phyloP scores from a whole-genome alignment of 2,888 invertebrate genomes.

The Tachina fera region DNA sequence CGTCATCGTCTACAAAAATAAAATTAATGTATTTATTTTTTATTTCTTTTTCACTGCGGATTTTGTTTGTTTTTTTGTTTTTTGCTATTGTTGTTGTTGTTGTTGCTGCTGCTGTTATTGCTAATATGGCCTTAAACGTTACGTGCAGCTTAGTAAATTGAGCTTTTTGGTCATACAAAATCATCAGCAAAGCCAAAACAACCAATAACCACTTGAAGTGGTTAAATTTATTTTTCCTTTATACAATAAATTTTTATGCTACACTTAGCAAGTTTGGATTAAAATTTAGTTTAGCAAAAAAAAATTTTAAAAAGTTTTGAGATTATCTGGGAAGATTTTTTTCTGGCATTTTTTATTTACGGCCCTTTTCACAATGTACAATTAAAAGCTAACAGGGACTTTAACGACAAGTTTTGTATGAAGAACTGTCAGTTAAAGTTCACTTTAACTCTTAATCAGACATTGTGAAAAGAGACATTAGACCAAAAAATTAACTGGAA shows the following conservation, averaged over 20 bases:
- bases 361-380: too few species aligned
- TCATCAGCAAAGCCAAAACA: constrained; percentile 59
- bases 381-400: too few species aligned
- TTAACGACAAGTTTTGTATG: too few species aligned
- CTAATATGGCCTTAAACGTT: constrained; percentile 68
- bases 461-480: too few species aligned
- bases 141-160: constrained; percentile 67
- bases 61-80: constrained; percentile 15
- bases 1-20: constrained; percentile 71
- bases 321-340: too few species aligned
- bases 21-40: constrained; percentile 70
- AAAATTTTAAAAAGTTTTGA: background rate
- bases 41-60: constrained; percentile 36
- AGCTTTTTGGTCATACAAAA: constrained; percentile 65
- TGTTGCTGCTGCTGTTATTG: constrained; percentile 40
- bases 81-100: constrained; percentile 35
- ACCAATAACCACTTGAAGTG: constrained; percentile 54
- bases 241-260: background rate
- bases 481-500: too few species aligned
- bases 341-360: too few species aligned
- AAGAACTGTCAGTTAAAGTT: too few species aligned
- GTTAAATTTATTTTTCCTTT: constrained; percentile 1
- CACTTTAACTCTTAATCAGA: too few species aligned
- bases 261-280: constrained; percentile 6
- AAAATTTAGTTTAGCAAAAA: background rate